Evolutionary conservation across 2,113 vertebrate species (phyloP), one percentile per base, ranked within the genome.

Genomic region (Colius striatus): DNA sequence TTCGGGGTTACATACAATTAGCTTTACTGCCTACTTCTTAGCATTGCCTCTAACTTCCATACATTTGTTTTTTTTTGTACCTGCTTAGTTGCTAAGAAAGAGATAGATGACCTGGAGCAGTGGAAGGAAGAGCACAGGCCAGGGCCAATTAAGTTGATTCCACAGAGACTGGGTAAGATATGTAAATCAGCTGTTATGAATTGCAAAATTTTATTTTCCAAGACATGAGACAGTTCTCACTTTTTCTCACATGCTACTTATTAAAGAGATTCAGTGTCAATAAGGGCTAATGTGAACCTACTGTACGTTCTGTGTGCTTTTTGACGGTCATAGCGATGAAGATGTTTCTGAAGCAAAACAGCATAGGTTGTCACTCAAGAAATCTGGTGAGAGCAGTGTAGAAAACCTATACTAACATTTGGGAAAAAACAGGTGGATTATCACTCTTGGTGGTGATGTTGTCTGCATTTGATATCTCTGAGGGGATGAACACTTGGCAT

Each of bases 161-260:
- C 98, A 53, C 96, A 92, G 94, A 97, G 17, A 84, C 97, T 99
- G 27, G 99, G 99, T 99, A 94, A 98, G 97, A 94, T 16, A 23
- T 53, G 10, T 21, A 84, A 70, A 93, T 67, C 32, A 83, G n/a
- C 27, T 60, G 4, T 7, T 54, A n/a, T 30, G 16, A 66, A 85
- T 53, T 73, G 25, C n/a, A 83, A 70, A 74, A 68, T 82, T 51
- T 50, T 70, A 16, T 81, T 80, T 91, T 70, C 22, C 26, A 65
- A 32, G 41, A 36, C 32, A 54, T 67, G 23, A 63, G 45, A 21
- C 4, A 22, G 71, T 90, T 94, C 90, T 29, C 9, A 77, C 30
- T 68, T 78, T 87, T 87, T 54, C 13, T 74, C 1, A 0, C 18
- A 25, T 16, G 13, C 76, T 68, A 16, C 65, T 55, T 73, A 13